Base-by-base conservation (phyloP, 2,888 invertebrate species). In the Scelioninae gen. 2 region DNA sequence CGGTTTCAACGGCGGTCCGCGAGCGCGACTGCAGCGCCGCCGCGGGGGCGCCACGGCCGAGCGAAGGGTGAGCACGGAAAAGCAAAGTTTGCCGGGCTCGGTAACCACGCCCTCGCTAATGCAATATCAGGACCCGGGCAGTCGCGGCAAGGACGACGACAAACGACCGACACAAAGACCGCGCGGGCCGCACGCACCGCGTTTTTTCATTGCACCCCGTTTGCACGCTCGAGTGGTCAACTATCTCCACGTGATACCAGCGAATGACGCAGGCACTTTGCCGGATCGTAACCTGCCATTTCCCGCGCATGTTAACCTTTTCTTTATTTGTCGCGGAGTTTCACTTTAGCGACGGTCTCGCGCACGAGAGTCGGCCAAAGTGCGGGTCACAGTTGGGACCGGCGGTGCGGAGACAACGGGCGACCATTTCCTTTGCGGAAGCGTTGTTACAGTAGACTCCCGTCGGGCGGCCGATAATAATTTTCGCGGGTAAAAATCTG, bases 41-140 rank as follows among this genome's bases (percentile, higher is more conserved):
- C 16, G 43, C 37, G 18, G 19, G 74, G n/a, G n/a, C n/a, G 77
- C 77, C 76, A 82, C 79, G 81, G 82, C 2, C 31, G 28, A 46
- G 45, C 33, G 60, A 58, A 67, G 39, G 48, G 22, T 41, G 37
- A 46, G 48, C 22, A 46, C 48, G 41, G 55, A 39, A 11, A 4
- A 11, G 35, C 28, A n/a, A n/a, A n/a, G n/a, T n/a, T n/a, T n/a
- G n/a, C n/a, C n/a, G n/a, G n/a, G n/a, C n/a, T n/a, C n/a, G n/a
- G 74, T 79, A 81, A 83, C 84, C 84, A 84, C 84, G 83, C 84
- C 84, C 82, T 83, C 83, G 80, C 82, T 84, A 83, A 82, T 82
- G 81, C 79, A 82, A 81, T 78, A 80, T 78, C 77, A 77, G 79
- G 79, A 83, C 81, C 79, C 78, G 81, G 83, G 82, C 82, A 82